A percentile compares a stretch with the other conserved stretches of the same genome.
Conservation (phyloP, 2,113 vertebrate genomes). For the Otolemur garnettii region DNA sequence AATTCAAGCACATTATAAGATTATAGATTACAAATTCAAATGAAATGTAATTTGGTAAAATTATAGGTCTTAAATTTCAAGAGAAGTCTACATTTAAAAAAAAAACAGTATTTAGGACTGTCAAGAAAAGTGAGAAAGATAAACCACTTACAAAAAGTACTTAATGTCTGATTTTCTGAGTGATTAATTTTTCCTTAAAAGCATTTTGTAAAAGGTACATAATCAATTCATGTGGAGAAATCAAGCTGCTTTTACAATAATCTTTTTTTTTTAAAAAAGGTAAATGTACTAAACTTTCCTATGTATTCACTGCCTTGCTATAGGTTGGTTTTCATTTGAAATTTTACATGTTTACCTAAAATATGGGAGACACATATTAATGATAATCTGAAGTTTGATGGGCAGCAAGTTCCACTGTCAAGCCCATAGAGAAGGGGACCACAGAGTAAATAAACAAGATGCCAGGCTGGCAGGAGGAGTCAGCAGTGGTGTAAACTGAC, state of each 20-base stretch:
- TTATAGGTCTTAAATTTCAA: conserved; percentile 35
- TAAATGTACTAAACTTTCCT: not conserved
- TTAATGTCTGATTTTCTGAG: conserved; percentile 33
- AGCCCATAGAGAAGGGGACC: not conserved
- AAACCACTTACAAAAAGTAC: not conserved
- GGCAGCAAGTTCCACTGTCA: not conserved
- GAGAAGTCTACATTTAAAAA: not conserved
- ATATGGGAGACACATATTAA: not conserved
- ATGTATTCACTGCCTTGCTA: not conserved
- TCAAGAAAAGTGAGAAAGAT: conserved; percentile 44
- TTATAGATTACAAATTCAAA: not conserved
- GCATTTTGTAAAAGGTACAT: not conserved
- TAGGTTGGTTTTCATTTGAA: conserved; percentile 1
- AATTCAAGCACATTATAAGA: conserved; percentile 31
- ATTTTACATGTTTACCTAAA: not conserved
- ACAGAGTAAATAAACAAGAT: not conserved
- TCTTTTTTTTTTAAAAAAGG: not conserved
- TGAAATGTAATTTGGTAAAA: conserved; percentile 35
- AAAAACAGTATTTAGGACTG: not conserved
- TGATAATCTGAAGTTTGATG: not conserved
- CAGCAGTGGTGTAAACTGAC: not conserved
- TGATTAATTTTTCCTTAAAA: conserved; percentile 45
- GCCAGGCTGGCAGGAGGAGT: not conserved
- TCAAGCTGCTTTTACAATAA: conserved; percentile 16
- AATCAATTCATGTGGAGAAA: not conserved